phyloP scores from a whole-genome alignment of 2,113 vertebrate species.

The Dendrocopos noguchii region DNA sequence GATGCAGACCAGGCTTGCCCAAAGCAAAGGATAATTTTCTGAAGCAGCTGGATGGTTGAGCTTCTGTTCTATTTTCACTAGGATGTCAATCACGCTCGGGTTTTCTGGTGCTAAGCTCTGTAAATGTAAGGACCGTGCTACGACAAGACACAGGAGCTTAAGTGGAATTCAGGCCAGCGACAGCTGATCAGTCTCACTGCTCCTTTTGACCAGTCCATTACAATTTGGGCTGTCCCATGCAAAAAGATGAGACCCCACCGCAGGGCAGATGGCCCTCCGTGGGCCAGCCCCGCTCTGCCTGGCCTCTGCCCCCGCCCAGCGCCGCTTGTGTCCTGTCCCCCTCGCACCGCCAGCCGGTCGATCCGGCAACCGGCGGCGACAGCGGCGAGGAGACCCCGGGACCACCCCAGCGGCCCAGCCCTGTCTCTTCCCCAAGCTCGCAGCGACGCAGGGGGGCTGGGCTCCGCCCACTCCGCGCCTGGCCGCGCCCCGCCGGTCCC shows the following conservation, averaged over 20 bases:
- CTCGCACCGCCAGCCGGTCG: not conserved
- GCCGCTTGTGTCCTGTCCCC: not conserved
- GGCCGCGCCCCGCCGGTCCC: not conserved
- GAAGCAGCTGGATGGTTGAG: no score
- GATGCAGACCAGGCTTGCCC: no score
- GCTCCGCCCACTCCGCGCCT: not conserved
- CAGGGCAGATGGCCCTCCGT: not conserved
- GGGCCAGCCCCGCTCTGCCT: not conserved
- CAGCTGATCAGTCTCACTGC: not conserved
- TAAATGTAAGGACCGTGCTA: not conserved
- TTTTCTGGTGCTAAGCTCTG: not conserved
- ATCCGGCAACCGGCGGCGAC: no score
- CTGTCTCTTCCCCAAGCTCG: no score
- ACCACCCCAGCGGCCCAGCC: no score
- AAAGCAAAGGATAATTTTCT: not conserved
- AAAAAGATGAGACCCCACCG: not conserved
- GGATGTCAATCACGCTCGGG: rapidly evolving
- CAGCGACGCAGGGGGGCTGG: no score
- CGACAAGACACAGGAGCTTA: no score
- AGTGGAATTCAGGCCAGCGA: no score
- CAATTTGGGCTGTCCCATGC: rapidly evolving
- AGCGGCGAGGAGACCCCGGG: not conserved
- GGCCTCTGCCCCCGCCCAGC: not conserved
- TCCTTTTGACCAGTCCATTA: rapidly evolving
- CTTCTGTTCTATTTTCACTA: not conserved